Conservation (phyloP, 2,888 invertebrate species). For the Ceraclea dissimilis region DNA sequence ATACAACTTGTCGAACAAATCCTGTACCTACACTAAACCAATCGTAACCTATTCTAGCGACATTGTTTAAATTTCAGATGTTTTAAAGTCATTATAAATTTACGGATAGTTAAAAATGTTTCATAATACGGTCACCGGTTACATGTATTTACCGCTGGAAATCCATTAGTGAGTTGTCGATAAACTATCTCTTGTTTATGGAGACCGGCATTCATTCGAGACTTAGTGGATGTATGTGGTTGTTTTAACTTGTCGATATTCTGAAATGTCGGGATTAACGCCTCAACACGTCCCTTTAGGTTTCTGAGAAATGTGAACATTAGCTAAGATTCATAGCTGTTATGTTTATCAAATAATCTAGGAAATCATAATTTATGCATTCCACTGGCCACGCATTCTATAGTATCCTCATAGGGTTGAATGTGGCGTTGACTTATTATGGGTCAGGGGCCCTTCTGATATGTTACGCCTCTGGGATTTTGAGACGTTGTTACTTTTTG, state of each 20-base stretch:
- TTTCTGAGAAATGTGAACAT: neutral
- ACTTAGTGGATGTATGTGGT: too few relatives aligned
- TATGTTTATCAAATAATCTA: slow-evolving; percentile 1
- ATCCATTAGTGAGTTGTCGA: too few relatives aligned
- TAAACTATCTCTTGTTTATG: neutral
- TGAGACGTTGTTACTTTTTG: neutral
- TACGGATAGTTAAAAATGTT: too few relatives aligned
- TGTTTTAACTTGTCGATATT: too few relatives aligned
- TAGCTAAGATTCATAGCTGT: slow-evolving; percentile 1
- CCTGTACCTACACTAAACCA: too few relatives aligned
- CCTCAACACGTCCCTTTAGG: neutral
- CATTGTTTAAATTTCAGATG: too few relatives aligned
- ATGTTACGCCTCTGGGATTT: neutral
- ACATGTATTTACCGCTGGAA: too few relatives aligned
- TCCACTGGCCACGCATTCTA: neutral
- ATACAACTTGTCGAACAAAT: too few relatives aligned
- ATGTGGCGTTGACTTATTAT: neutral
- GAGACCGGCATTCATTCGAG: too few relatives aligned
- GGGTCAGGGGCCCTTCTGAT: neutral
- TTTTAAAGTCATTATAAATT: too few relatives aligned
- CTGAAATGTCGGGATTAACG: neutral
- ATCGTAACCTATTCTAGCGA: too few relatives aligned
- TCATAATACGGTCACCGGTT: too few relatives aligned
- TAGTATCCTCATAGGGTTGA: neutral
- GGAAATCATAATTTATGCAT: neutral